phyloP scores from a whole-genome alignment of 2,797 vertebrate genomes.

The Schizothorax lantsangensis region DNA sequence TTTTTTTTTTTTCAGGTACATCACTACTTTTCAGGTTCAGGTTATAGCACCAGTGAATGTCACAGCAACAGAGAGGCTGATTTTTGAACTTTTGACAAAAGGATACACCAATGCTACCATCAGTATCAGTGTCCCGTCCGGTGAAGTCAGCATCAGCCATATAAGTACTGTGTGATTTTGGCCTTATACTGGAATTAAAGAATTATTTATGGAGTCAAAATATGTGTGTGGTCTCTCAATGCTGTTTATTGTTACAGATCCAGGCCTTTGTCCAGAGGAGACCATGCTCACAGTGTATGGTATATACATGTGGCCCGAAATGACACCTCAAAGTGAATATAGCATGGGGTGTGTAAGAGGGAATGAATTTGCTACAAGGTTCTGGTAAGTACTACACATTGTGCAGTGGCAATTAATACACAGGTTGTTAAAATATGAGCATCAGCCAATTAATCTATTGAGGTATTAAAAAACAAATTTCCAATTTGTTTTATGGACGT shows the following conservation, averaged over 20 bases:
- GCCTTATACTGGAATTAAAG: neutral
- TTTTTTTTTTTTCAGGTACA: slow-evolving; percentile 63
- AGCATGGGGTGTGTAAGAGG: slow-evolving; percentile 68
- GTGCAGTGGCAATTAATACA: neutral
- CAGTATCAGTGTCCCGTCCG: slow-evolving; percentile 52
- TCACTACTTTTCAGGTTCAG: slow-evolving; percentile 73
- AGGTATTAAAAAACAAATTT: neutral
- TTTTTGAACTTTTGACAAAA: slow-evolving; percentile 62
- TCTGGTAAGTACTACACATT: slow-evolving; percentile 73
- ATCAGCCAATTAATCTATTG: neutral
- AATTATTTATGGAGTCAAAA: neutral
- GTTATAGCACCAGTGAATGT: slow-evolving; percentile 36
- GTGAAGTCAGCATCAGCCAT: slow-evolving; percentile 58
- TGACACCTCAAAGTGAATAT: slow-evolving; percentile 65
- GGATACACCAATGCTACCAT: slow-evolving; percentile 58
- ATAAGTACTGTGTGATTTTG: slow-evolving; percentile 67
- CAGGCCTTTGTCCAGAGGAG: slow-evolving; percentile 71
- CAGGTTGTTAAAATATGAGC: neutral
- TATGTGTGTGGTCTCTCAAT: neutral
- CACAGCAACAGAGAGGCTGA: slow-evolving; percentile 31
- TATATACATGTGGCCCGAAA: slow-evolving; percentile 72
- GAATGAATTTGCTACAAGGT: slow-evolving; percentile 64
- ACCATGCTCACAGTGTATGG: slow-evolving; percentile 68
- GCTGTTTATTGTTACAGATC: slow-evolving; percentile 65
- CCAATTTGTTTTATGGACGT: neutral